These are phyloP conservation scores for Oenanthe melanoleuca DNA, from an alignment of 2,113 vertebrate species.

Conservation along the genomic window DNA sequence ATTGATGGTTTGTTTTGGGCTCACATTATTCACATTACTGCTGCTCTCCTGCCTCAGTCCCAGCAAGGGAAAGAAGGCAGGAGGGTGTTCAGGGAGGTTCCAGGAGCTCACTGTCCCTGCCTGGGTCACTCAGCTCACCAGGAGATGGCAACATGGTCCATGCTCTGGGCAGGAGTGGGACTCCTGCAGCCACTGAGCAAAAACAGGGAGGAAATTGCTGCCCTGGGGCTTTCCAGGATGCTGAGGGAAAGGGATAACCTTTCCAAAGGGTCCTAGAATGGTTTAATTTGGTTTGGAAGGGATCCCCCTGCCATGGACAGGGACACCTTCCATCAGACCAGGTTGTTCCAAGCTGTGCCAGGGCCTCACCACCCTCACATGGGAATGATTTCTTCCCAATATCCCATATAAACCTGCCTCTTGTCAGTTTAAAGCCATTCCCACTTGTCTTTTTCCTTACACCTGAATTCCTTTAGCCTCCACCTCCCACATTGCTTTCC, in stretches of 20 bases:
- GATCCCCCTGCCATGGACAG: not conserved
- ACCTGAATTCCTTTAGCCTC: not conserved
- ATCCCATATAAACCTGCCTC: not conserved
- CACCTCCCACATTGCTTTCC: not conserved
- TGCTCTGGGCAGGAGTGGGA: not conserved
- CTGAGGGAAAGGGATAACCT: not conserved
- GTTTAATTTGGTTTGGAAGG: not conserved
- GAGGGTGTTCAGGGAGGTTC: not conserved
- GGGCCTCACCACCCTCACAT: not conserved
- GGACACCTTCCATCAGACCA: not conserved
- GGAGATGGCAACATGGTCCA: not conserved
- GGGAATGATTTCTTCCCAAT: not conserved
- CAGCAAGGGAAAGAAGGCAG: not conserved
- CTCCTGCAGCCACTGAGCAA: not conserved
- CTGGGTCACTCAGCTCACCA: not conserved
- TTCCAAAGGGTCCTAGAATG: no score
- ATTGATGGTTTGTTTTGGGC: not conserved
- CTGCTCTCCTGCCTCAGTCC: not conserved
- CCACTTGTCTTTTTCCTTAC: not conserved
- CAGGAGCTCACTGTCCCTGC: not conserved
- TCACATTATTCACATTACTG: rapidly evolving
- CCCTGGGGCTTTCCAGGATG: not conserved
- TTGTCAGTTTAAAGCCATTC: not conserved
- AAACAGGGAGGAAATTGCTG: not conserved
- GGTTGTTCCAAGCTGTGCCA: not conserved